Evolutionary conservation across 2,888 invertebrate genomes (phyloP).

Genomic region (Shargacucullia verbasci): DNA sequence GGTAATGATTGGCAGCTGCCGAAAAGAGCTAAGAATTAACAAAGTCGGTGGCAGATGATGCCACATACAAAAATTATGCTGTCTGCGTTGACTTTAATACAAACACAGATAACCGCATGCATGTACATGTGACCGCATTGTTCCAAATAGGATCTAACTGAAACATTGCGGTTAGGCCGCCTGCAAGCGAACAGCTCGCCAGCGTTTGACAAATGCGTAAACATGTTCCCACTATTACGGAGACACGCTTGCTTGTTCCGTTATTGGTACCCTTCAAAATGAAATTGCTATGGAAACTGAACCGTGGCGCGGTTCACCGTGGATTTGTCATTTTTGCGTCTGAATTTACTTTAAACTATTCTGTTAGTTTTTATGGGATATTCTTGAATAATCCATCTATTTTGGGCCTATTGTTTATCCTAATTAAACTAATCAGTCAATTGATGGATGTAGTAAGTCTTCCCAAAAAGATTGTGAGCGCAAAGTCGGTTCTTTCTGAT

Average conservation of each 20-base stretch:
- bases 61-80: no score
- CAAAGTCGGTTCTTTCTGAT: no score
- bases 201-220: constrained; percentile 60
- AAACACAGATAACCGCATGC: constrained; percentile 45
- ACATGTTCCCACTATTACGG: constrained; percentile 32
- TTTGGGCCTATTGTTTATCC: no score
- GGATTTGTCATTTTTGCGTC: not conserved
- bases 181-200: constrained; percentile 49
- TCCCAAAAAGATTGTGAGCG: no score
- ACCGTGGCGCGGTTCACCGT: constrained; percentile 13
- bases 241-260: constrained; percentile 20
- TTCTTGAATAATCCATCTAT: no score
- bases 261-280: constrained; percentile 8
- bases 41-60: no score
- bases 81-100: constrained; percentile 1
- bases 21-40: no score
- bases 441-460: no score
- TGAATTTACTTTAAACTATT: no score
- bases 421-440: no score
- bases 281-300: constrained; percentile 30
- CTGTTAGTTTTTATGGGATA: no score
- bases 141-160: constrained; percentile 59
- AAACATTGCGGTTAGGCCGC: constrained; percentile 63
- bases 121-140: constrained; percentile 53
- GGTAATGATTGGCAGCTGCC: no score